Percentiles rank a stretch among this genome's conserved stretches.
Conservation (phyloP, 2,113 vertebrate species). For the Chaenogobius annularis region DNA sequence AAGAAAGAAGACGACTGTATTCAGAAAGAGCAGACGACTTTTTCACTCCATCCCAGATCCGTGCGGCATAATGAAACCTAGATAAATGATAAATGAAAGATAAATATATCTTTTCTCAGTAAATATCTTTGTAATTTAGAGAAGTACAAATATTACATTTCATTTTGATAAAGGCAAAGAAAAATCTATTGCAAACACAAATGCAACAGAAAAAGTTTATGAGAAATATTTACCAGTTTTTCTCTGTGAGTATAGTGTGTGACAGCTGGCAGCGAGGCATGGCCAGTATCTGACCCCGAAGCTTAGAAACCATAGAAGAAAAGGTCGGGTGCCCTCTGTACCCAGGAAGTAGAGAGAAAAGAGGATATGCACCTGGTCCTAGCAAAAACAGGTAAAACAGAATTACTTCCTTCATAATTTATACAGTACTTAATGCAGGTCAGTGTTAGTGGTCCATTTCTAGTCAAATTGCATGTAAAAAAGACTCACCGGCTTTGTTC, state of each 20-base stretch:
- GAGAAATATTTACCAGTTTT: constrained; percentile 83
- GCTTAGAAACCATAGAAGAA: constrained; percentile 83
- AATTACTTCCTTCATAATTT: background rate
- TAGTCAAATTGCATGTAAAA: background rate
- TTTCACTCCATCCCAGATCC: constrained; percentile 62
- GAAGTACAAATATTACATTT: background rate
- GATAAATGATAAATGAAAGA: no score
- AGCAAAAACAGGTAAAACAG: background rate
- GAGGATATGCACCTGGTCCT: constrained; percentile 80
- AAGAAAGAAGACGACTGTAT: no score
- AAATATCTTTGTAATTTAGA: no score
- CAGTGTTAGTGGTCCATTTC: background rate
- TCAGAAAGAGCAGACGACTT: no score
- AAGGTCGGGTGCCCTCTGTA: constrained; percentile 89
- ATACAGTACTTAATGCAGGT: no score
- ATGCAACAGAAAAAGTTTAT: background rate
- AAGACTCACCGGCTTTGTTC: constrained; percentile 76
- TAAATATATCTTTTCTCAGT: no score
- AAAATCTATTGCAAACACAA: background rate
- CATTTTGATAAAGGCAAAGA: background rate
- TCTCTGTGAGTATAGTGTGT: constrained; percentile 91
- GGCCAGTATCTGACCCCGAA: constrained; percentile 87
- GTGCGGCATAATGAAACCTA: constrained; percentile 92
- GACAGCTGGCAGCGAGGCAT: constrained; percentile 90
- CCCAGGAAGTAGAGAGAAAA: constrained; percentile 86